phyloP scores from a whole-genome alignment of 2,113 vertebrate species.

The Mustela lutreola region DNA sequence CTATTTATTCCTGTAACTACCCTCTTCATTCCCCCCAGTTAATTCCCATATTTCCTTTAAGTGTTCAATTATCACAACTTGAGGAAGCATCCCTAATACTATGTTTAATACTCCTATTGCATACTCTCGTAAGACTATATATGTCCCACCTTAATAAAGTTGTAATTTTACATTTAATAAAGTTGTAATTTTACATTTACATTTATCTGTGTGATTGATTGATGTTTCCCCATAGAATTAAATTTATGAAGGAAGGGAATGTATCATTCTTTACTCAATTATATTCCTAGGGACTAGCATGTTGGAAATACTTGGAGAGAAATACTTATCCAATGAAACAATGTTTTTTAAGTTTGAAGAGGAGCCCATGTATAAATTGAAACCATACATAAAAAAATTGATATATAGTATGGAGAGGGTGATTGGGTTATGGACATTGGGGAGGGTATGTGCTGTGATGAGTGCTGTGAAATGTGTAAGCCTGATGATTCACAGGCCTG shows the following conservation, averaged over 20 bases:
- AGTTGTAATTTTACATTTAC: not conserved
- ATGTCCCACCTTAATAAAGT: not conserved
- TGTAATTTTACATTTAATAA: slow-evolving; percentile 3
- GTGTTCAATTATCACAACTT: not conserved
- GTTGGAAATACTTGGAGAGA: not conserved
- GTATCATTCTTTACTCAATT: slow-evolving; percentile 20
- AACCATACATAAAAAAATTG: not conserved
- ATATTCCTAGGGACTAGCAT: not conserved
- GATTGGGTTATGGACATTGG: too few species aligned
- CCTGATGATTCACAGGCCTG: too few species aligned
- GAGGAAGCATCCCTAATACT: not conserved
- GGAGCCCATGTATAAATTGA: not conserved
- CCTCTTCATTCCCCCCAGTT: not conserved
- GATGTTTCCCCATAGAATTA: not conserved
- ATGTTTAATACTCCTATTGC: not conserved
- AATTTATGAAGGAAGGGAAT: not conserved
- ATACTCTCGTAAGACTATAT: not conserved
- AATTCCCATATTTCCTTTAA: not conserved
- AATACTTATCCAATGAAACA: not conserved
- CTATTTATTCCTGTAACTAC: not conserved
- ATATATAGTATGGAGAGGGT: too few species aligned
- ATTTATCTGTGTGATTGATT: not conserved
- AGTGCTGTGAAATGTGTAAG: too few species aligned
- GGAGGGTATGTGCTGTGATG: too few species aligned
- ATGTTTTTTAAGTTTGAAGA: not conserved